Evolutionary conservation across 2,888 invertebrate genomes (phyloP).

Genomic region (Leucozona laternaria): DNA sequence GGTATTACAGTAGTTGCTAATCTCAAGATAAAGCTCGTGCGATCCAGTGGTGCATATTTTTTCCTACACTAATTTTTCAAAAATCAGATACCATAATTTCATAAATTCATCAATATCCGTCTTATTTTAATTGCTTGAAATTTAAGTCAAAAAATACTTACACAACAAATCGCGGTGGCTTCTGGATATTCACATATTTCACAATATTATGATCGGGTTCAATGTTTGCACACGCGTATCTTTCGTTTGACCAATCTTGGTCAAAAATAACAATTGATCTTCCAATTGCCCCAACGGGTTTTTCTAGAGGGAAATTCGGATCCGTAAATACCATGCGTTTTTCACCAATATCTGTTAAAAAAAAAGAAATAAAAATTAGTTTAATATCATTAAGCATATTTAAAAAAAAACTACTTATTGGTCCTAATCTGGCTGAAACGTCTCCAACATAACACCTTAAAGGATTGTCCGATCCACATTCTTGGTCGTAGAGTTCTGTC

Average conservation of each 20-base stretch:
- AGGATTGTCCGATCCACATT: constrained; percentile 95
- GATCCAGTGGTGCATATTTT: too few species aligned
- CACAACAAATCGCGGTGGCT: constrained; percentile 94
- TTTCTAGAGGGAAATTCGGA: constrained; percentile 94
- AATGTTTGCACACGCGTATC: constrained; percentile 96
- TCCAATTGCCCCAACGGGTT: constrained; percentile 90
- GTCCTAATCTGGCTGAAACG: constrained; percentile 92
- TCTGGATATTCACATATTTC: constrained; percentile 93
- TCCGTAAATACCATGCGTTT: constrained; percentile 92
- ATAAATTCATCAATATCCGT: too few species aligned
- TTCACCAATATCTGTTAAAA: constrained; percentile 87
- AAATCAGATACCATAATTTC: too few species aligned
- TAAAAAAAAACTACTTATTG: constrained; percentile 85
- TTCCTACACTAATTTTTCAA: too few species aligned
- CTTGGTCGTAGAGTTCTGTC: constrained; percentile 92
- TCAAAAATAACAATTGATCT: constrained; percentile 93
- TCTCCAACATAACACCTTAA: constrained; percentile 96
- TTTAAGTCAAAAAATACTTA: constrained; percentile 83
- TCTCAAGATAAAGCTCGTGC: too few species aligned
- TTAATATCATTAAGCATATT: too few species aligned
- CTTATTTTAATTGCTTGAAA: too few species aligned
- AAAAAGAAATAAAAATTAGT: background rate
- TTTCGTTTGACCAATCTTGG: constrained; percentile 88
- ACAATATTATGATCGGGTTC: constrained; percentile 95
- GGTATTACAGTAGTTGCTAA: too few species aligned